Evolutionary conservation across 2,797 vertebrate genomes (phyloP).

Genomic region (Sylvilagus floridanus): DNA sequence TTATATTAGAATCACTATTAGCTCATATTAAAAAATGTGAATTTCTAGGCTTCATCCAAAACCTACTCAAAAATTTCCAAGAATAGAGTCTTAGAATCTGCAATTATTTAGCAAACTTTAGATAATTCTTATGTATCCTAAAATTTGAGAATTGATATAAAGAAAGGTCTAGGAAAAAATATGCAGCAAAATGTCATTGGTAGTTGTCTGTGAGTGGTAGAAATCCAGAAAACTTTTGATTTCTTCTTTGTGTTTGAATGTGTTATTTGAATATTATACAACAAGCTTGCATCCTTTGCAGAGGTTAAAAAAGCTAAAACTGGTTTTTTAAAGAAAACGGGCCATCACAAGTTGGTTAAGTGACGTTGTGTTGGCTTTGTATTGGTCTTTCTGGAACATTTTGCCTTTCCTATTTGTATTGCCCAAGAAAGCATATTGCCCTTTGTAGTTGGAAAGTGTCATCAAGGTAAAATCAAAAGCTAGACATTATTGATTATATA

Average conservation of each 20-base stretch:
- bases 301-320: neutral
- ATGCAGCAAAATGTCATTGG: neutral
- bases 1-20: neutral
- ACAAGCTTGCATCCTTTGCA: neutral
- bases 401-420: constrained; percentile 6
- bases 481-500: constrained; percentile 35
- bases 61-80: neutral
- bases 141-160: neutral
- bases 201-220: neutral
- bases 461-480: constrained; percentile 35
- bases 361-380: neutral
- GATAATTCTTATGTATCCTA: neutral
- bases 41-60: neutral
- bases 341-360: neutral
- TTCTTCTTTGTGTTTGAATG: neutral
- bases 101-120: neutral
- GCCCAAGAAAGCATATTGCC: neutral
- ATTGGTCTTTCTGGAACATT: neutral
- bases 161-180: neutral
- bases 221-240: neutral
- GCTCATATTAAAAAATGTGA: neutral
- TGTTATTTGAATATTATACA: neutral
- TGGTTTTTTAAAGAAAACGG: neutral
- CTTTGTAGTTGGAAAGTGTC: neutral
- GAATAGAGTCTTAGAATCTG: neutral